phyloP scores from a whole-genome alignment of 1,140 invertebrate genomes.

The Drosophila setifemur region DNA sequence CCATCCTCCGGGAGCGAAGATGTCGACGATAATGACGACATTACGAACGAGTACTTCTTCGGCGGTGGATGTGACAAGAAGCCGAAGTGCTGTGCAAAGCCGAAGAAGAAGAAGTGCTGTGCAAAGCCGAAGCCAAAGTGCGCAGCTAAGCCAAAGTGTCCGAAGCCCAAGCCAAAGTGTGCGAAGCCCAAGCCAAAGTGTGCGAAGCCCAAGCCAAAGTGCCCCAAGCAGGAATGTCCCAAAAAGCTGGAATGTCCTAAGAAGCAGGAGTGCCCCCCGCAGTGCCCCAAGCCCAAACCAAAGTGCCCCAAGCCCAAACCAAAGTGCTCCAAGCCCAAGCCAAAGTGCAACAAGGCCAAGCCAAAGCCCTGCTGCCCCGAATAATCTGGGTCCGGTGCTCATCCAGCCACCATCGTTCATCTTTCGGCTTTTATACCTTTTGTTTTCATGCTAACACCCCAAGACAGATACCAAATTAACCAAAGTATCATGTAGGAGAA shows the following conservation, averaged over 20 bases:
- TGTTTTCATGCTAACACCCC: too few relatives aligned
- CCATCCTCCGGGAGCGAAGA: not conserved
- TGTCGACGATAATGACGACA: not conserved
- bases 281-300: not conserved
- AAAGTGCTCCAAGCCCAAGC: not conserved
- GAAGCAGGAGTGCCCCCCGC: not conserved
- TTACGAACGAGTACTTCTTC: not conserved
- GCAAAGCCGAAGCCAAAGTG: too few relatives aligned
- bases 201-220: not conserved
- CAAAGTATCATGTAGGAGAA: too few relatives aligned
- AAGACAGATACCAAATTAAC: too few relatives aligned
- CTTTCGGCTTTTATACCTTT: too few relatives aligned
- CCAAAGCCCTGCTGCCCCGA: too few relatives aligned
- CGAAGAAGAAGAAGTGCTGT: not conserved
- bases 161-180: not conserved
- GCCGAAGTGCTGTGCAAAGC: not conserved
- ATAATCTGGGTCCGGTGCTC: too few relatives aligned
- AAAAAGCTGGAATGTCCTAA: not conserved
- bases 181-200: not conserved
- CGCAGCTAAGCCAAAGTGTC: not conserved
- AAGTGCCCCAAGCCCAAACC: not conserved
- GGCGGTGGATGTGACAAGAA: not conserved
- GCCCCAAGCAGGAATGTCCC: not conserved
- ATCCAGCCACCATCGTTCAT: too few relatives aligned
- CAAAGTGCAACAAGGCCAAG: not conserved